Evolutionary conservation across 1,140 invertebrate species (phyloP), one percentile per base, ranked within the genome.

Genomic region (Apis cerana): DNA sequence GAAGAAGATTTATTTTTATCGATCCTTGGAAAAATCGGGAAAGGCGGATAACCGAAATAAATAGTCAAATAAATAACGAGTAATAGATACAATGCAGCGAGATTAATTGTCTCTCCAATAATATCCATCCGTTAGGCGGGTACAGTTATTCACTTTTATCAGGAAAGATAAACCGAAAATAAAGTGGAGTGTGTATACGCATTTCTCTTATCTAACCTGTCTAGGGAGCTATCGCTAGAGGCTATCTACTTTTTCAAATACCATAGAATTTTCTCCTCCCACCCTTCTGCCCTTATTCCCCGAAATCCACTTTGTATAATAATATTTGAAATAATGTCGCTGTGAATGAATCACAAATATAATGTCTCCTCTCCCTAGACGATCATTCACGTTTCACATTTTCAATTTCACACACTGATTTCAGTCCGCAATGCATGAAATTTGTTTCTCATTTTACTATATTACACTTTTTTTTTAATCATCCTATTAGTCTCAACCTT

Each of bases 121-220:
- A 68, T 50, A 27, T 27, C 27, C 27, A 69, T 50, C 43, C 50
- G 50, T 54, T n/a, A 27, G 43, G 17, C 13, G 50, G 8, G 13
- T 17, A 54, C 56, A 50, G 77, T 58, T 79, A 70, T 61, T 21
- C 65, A 27, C 23, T 62, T 77, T 58, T 79, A 64, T 85, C 58
- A n/a, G 33, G 13, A 27, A 52, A 74, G 70, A 85, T 82, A 85
- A 75, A 67, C 8, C 71, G 15, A 59, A 68, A 81, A 54, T 52
- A 48, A 82, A 86, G 71, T 82, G 65, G 77, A 52, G 59, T 82
- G 68, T 52, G 72, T 68, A 72, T 48, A 81, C 65, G n/a, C 50
- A 69, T 69, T 43, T 69, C 23, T 10, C 68, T 86, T 86, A 86
- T 85, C 82, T 75, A 71, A 70, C 43, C 19, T 43, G 23, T 17